Evolutionary conservation across 92 coral and sea anemone genomes (phyloP).

Genomic region (Zoanthus sociatus): DNA sequence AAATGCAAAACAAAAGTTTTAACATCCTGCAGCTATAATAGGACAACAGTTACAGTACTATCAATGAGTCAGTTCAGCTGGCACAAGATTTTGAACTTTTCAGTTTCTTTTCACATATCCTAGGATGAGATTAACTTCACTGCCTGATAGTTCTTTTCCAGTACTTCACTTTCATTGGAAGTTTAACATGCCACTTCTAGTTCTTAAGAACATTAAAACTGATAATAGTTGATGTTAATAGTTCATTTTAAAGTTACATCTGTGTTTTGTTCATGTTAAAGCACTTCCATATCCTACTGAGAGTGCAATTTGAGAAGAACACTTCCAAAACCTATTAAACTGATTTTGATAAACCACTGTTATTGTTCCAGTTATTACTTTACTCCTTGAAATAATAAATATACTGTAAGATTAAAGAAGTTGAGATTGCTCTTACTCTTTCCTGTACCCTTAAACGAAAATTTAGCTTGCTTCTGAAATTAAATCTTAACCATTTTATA

Average conservation of each 20-base stretch:
- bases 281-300: neutral
- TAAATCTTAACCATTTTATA: no score
- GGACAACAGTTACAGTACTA: neutral
- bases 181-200: neutral
- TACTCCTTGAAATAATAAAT: no score
- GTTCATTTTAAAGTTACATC: constrained; percentile 1
- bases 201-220: neutral
- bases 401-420: no score
- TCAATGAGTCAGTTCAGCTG: constrained; percentile 1
- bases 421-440: no score
- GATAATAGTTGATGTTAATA: constrained; percentile 14
- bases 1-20: constrained; percentile 1
- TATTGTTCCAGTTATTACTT: no score
- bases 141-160: constrained; percentile 3
- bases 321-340: no score
- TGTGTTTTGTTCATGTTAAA: constrained; percentile 4
- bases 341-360: no score
- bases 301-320: no score
- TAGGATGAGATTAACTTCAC: neutral
- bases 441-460: no score
- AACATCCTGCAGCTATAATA: constrained; percentile 7
- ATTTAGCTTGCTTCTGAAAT: no score
- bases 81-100: constrained; percentile 8
- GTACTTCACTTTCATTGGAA: neutral
- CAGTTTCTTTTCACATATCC: neutral